phyloP scores from a whole-genome alignment of 2,113 vertebrate genomes.

The Brevimyrus niger region DNA sequence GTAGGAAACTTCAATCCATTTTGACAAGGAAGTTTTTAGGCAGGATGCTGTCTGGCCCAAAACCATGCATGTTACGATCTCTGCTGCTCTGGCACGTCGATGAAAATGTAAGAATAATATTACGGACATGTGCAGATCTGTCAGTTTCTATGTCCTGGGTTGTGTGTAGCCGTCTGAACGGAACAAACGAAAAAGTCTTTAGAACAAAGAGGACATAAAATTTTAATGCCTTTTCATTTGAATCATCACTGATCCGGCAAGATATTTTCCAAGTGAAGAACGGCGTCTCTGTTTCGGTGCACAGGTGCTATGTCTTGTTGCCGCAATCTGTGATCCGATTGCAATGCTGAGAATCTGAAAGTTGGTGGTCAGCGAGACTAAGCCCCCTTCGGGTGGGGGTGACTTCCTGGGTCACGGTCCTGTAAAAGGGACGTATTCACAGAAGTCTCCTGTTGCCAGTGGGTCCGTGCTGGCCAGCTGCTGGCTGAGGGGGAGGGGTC shows the following conservation, averaged over 20 bases:
- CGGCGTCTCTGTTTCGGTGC: background rate
- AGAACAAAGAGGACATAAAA: slow-evolving; percentile 6
- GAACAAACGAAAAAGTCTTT: background rate
- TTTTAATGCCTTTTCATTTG: background rate
- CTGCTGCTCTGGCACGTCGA: background rate
- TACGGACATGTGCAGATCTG: background rate
- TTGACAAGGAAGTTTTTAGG: background rate
- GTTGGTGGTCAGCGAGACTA: background rate
- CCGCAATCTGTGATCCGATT: background rate
- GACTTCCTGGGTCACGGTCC: background rate
- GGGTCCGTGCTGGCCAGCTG: slow-evolving; percentile 14
- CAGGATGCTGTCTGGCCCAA: background rate
- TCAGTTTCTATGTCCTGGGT: background rate
- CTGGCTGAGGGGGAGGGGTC: background rate
- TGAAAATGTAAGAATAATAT: background rate
- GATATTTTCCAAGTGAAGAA: background rate
- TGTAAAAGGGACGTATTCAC: background rate
- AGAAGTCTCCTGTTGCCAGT: slow-evolving; percentile 16
- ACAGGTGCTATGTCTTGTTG: background rate
- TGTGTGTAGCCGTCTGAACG: slow-evolving; percentile 27
- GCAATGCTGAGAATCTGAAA: background rate
- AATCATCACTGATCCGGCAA: background rate
- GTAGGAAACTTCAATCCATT: background rate
- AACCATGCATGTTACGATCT: background rate
- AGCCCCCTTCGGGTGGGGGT: background rate